Evolutionary conservation across 2,113 vertebrate genomes (phyloP).

Genomic region (Zosterops borbonicus): DNA sequence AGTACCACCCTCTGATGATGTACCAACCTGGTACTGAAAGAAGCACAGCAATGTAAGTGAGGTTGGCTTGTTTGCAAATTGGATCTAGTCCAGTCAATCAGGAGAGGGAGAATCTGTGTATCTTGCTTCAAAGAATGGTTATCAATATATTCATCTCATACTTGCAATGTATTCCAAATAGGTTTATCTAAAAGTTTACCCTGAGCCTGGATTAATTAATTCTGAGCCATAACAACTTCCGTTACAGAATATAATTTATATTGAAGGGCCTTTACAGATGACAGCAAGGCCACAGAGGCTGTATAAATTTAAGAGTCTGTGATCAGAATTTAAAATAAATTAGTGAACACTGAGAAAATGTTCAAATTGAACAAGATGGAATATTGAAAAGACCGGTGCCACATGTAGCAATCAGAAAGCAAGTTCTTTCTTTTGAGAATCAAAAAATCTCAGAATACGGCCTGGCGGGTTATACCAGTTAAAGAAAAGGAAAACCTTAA

Average conservation of each 20-base stretch:
- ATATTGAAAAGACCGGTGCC: background rate
- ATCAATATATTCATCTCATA: background rate
- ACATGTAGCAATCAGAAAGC: background rate
- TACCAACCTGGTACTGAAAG: background rate
- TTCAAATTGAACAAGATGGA: background rate
- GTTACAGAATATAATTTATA: background rate
- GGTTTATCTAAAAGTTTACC: background rate
- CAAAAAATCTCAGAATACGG: background rate
- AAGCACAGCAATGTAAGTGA: background rate
- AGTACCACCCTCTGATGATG: background rate
- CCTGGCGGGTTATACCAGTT: background rate
- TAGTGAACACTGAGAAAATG: background rate
- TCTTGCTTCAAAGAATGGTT: background rate
- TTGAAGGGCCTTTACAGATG: background rate
- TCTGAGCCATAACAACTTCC: background rate
- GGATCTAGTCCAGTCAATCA: background rate
- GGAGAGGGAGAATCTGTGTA: background rate
- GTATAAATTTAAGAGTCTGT: background rate
- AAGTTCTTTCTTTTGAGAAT: background rate
- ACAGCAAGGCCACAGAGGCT: background rate
- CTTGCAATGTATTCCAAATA: background rate
- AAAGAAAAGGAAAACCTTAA: background rate
- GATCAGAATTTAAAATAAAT: background rate
- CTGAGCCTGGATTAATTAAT: background rate
- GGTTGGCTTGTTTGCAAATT: background rate